phyloP scores from a whole-genome alignment of 2,888 invertebrate species.

The Cephalotes varians region DNA sequence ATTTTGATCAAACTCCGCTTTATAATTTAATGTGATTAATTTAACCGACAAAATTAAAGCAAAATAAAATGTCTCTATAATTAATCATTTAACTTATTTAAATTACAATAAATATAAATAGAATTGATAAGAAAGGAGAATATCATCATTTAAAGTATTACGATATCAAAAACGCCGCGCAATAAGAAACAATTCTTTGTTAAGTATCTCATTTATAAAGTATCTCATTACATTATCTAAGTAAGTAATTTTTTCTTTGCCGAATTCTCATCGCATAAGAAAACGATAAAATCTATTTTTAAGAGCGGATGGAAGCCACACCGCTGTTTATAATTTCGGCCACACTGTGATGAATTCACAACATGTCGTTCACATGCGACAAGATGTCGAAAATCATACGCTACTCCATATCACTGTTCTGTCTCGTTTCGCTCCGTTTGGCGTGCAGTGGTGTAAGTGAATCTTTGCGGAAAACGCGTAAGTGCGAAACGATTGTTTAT shows the following conservation, averaged over 20 bases:
- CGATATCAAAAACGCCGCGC: not conserved
- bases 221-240: not conserved
- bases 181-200: not conserved
- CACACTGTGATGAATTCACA: constrained; percentile 21
- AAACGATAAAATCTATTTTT: constrained; percentile 64
- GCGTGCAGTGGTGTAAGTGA: constrained; percentile 58
- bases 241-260: constrained; percentile 16
- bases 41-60: not conserved
- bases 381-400: constrained; percentile 56
- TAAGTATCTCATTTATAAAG: no score
- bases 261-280: not conserved
- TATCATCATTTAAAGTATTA: not conserved
- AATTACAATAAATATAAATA: not conserved
- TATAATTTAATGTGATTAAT: no score
- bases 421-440: constrained; percentile 63
- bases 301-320: not conserved
- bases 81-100: not conserved
- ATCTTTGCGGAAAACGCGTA: constrained; percentile 53
- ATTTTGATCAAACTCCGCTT: no score
- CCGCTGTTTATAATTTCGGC: constrained; percentile 38
- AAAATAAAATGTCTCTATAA: not conserved
- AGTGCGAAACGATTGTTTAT: constrained; percentile 47
- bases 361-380: constrained; percentile 11
- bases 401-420: constrained; percentile 56
- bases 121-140: not conserved